These are phyloP conservation scores for Neodiprion virginianus DNA, from an alignment of 1,140 invertebrate genomes.

Conservation along the genomic window DNA sequence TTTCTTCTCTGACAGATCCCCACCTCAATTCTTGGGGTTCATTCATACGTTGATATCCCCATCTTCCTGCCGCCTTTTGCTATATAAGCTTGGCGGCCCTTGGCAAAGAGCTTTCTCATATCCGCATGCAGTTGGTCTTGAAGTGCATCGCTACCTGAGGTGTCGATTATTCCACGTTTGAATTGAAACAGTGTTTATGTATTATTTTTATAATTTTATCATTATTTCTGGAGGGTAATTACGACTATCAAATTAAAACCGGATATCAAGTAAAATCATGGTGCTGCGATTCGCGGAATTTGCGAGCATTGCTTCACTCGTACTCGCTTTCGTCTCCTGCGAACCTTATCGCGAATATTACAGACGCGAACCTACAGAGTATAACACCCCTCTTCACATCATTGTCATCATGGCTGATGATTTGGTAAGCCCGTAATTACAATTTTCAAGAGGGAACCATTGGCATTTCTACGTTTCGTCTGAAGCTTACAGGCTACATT, in stretches of 20 bases:
- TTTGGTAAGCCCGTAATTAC: constrained; percentile 59
- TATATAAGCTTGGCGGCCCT: not conserved
- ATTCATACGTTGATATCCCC: not conserved
- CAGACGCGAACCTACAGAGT: constrained; percentile 24
- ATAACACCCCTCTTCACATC: constrained; percentile 60
- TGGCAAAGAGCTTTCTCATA: not conserved
- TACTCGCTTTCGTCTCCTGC: not conserved
- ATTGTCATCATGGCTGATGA: constrained; percentile 70
- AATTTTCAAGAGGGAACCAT: constrained; percentile 8
- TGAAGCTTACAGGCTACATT: no score
- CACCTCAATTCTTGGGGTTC: not conserved
- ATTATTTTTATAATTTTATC: no score
- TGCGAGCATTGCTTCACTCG: not conserved
- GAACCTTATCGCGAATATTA: not conserved
- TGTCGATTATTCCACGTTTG: no score
- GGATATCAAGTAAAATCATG: not conserved
- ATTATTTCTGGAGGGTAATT: no score
- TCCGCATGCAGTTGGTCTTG: not conserved
- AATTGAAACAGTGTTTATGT: no score
- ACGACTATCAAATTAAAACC: no score
- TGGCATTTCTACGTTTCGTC: no score
- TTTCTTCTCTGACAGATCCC: not conserved
- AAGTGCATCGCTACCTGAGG: no score
- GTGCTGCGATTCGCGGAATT: not conserved
- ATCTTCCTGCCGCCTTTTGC: not conserved